A percentile compares a stretch with the other conserved stretches of the same genome.
phyloP scores from a whole-genome alignment of 2,797 vertebrate genomes.

The Allochrocebus solatus region DNA sequence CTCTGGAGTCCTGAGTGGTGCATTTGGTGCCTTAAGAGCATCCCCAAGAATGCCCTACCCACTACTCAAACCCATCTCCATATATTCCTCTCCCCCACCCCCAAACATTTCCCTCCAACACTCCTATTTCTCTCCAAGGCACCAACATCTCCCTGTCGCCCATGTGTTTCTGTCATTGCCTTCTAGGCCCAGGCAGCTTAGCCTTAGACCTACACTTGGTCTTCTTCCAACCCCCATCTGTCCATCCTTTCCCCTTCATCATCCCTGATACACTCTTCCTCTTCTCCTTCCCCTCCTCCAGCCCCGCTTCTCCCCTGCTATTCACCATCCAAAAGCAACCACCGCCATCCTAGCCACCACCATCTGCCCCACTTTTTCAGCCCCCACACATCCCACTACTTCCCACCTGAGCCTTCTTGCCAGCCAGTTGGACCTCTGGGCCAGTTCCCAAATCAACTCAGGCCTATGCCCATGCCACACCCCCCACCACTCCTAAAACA shows the following conservation, averaged over 20 bases:
- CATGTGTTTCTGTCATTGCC: not conserved
- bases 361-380: not conserved
- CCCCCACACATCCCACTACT: not conserved
- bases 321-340: not conserved
- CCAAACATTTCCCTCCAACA: not conserved
- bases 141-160: not conserved
- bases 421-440: not conserved
- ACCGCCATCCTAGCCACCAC: not conserved
- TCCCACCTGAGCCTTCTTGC: not conserved
- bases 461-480: not conserved
- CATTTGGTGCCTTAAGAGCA: not conserved
- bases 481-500: not conserved
- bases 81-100: not conserved
- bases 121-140: not conserved
- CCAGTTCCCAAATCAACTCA: not conserved
- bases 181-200: not conserved
- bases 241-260: not conserved
- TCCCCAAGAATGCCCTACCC: too few relatives aligned
- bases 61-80: not conserved
- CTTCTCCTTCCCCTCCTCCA: not conserved
- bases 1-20: not conserved
- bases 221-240: not conserved
- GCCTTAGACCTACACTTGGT: not conserved
- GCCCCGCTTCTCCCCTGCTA: not conserved
- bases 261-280: not conserved